Percentiles rank a stretch among this genome's conserved stretches.
Conservation (phyloP, 2,888 invertebrate species). For the Orthosia cruda region DNA sequence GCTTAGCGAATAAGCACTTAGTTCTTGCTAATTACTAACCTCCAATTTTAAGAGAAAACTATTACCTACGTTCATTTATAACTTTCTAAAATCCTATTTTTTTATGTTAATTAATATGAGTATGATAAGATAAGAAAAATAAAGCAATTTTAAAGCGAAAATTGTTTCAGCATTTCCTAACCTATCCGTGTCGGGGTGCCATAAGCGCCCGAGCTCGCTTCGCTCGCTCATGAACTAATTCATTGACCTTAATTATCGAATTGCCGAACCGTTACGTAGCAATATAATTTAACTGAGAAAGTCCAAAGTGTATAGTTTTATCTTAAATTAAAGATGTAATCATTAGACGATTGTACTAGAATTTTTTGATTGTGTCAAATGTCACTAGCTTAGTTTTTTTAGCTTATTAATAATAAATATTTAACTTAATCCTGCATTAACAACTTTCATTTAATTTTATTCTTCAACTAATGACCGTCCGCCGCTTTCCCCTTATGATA, state of each 20-base stretch:
- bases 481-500: no score
- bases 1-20: no score
- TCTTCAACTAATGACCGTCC: no score
- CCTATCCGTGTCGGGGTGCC: no score
- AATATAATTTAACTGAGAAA: neutral
- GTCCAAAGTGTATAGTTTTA: neutral
- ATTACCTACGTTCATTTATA: neutral
- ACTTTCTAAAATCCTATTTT: neutral
- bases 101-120: neutral
- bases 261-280: no score
- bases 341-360: neutral
- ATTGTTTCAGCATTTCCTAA: no score
- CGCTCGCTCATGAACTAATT: no score
- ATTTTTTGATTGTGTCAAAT: neutral
- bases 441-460: conserved; percentile 12
- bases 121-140: neutral
- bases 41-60: no score
- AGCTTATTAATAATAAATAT: conserved; percentile 35
- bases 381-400: neutral
- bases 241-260: no score
- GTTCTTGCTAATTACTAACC: no score
- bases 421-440: neutral
- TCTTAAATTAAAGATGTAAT: neutral
- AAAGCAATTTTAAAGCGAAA: no score
- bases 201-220: no score